Evolutionary conservation across 2,113 vertebrate genomes (phyloP).

Genomic region (Chionis minor): DNA sequence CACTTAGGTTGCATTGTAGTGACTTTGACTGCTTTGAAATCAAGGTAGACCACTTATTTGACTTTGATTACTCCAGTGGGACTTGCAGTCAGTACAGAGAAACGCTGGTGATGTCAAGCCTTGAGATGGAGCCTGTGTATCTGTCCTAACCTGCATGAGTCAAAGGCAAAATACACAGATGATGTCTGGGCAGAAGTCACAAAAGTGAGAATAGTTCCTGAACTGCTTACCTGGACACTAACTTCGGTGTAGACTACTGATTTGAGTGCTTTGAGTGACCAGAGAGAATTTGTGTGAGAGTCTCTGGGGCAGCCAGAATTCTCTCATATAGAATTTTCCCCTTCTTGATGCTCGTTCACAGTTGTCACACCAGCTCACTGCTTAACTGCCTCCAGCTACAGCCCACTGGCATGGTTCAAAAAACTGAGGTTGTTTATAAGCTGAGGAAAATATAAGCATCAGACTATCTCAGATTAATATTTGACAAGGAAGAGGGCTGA

Average conservation of each 20-base stretch:
- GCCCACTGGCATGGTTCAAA: background rate
- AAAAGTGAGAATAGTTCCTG: background rate
- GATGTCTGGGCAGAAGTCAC: background rate
- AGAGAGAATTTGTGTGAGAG: background rate
- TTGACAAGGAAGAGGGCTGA: background rate
- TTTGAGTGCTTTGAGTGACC: background rate
- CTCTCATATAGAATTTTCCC: background rate
- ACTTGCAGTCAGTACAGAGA: background rate
- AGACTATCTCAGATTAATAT: background rate
- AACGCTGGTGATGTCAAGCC: background rate
- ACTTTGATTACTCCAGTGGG: background rate
- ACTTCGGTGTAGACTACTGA: background rate
- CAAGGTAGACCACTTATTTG: background rate
- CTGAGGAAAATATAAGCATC: background rate
- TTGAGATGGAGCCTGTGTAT: background rate
- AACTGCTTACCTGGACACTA: background rate
- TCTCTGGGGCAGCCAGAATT: background rate
- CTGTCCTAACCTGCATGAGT: background rate
- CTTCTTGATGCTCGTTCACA: background rate
- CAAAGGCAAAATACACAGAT: background rate
- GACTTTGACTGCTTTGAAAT: background rate
- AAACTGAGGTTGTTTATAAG: background rate
- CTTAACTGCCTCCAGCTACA: background rate
- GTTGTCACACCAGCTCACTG: background rate
- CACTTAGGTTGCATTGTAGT: background rate